Base-by-base conservation (phyloP, 2,113 vertebrate species). In the Chamaea fasciata region DNA sequence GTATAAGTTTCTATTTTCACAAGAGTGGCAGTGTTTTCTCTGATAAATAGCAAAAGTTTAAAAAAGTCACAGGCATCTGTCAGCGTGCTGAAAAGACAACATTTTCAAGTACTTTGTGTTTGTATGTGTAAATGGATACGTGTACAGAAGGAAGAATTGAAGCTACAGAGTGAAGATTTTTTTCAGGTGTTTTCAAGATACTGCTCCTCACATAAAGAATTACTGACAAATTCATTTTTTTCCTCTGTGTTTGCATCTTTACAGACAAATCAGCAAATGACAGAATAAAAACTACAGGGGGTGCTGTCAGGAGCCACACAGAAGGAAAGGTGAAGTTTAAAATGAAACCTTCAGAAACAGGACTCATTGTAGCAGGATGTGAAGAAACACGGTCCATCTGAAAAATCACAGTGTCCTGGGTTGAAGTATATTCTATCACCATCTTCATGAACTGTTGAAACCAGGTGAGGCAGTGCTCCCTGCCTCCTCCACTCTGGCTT, bases 41-140 rank as follows among this genome's bases (percentile, higher is more conserved):
- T 91, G 90, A 92, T 63, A 94, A 96, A 94, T 10, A 93, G 35
- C n/a, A 63, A 55, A 89, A 95, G 50, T 94, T 83, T 1, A 39
- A 80, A 64, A 88, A 91, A 81, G 41, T 33, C 70, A 24, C 26
- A 75, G 27, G 21, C 65, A 79, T 41, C 76, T 73, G 55, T 35
- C 55, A 60, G 22, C 1, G 0, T 6, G 39, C 1, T 73, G 77
- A 59, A 81, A 76, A 82, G 23, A 27, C 49, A 84, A 52, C 62
- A 33, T 18, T 23, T 41, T 57, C 4, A 74, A 80, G 37, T 64
- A 27, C 24, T 44, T 52, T 39, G 42, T 69, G 33, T 71, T 63
- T 83, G 11, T 18, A 24, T 39, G 28, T 60, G 33, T 35, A 47
- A 80, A 39, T n/a, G 6, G 11, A 13, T 27, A 44, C 2, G 8